Conservation (phyloP, 1,140 invertebrate genomes). For the Aphaenogaster floridana region DNA sequence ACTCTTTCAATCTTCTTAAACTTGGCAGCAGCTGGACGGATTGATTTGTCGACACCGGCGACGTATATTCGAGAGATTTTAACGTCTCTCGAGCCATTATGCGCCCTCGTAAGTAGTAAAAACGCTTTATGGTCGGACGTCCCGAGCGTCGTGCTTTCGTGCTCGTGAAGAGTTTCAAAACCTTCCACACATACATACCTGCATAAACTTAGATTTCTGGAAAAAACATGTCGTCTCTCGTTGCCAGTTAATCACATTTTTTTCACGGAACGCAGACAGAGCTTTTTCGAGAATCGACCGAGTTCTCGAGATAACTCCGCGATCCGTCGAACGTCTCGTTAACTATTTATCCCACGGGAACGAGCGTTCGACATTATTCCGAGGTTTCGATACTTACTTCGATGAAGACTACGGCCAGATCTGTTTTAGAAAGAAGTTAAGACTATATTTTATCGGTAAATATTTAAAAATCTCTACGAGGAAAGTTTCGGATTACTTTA, state of each 20-base stretch:
- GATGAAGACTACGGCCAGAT: background rate
- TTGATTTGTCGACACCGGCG: slow-evolving; percentile 38
- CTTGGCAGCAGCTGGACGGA: slow-evolving; percentile 42
- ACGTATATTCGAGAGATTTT: background rate
- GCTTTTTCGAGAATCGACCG: slow-evolving; percentile 33
- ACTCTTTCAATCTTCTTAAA: slow-evolving; percentile 2
- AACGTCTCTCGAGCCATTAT: slow-evolving; percentile 24
- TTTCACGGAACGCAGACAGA: background rate
- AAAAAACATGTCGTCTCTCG: background rate
- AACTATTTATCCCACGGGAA: slow-evolving; percentile 3
- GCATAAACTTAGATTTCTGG: slow-evolving; percentile 35
- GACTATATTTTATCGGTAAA: background rate
- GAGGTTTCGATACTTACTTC: background rate
- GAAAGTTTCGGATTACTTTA: background rate
- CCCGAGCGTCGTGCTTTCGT: slow-evolving; percentile 1
- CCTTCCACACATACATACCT: background rate
- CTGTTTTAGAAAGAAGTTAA: background rate
- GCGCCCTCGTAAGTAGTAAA: slow-evolving; percentile 40
- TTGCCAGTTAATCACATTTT: background rate
- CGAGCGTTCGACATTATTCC: background rate
- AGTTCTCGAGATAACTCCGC: slow-evolving; percentile 18
- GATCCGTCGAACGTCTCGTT: background rate
- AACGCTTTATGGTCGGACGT: slow-evolving; percentile 10
- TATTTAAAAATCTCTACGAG: background rate
- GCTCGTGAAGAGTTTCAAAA: background rate